Evolutionary conservation across 2,113 vertebrate species (phyloP).

Genomic region (Megaptera novaeangliae): DNA sequence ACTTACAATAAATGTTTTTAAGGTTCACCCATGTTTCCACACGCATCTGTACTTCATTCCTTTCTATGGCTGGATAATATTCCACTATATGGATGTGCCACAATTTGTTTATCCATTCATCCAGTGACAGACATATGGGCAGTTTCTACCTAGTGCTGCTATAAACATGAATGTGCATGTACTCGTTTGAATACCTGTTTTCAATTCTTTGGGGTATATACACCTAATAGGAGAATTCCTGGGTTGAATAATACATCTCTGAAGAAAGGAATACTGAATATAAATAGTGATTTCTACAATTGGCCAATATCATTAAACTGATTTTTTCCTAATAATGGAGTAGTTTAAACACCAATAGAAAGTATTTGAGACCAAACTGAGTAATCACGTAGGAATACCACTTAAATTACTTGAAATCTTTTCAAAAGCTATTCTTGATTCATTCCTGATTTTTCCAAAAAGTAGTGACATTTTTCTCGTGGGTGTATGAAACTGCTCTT

Average conservation of each 20-base stretch:
- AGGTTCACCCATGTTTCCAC: neutral
- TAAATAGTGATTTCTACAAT: neutral
- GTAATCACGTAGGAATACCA: neutral
- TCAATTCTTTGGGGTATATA: neutral
- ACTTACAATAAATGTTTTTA: neutral
- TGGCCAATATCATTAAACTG: neutral
- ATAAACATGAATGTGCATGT: neutral
- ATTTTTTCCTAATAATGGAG: neutral
- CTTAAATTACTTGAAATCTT: conserved; percentile 15
- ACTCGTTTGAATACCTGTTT: neutral
- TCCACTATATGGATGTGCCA: neutral
- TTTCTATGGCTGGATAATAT: neutral
- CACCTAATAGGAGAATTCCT: neutral
- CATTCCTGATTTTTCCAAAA: neutral
- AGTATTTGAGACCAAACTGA: neutral
- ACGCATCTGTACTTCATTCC: neutral
- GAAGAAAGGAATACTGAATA: conserved; percentile 6
- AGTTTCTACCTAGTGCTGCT: neutral
- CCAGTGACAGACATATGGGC: neutral
- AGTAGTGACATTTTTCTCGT: conserved; percentile 33
- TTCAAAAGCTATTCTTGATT: neutral
- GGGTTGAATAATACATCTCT: neutral
- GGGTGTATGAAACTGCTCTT: conserved; percentile 31
- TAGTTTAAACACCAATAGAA: neutral
- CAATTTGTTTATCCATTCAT: neutral